Base-by-base conservation (phyloP, 2,797 vertebrate genomes). In the Lates japonicus region DNA sequence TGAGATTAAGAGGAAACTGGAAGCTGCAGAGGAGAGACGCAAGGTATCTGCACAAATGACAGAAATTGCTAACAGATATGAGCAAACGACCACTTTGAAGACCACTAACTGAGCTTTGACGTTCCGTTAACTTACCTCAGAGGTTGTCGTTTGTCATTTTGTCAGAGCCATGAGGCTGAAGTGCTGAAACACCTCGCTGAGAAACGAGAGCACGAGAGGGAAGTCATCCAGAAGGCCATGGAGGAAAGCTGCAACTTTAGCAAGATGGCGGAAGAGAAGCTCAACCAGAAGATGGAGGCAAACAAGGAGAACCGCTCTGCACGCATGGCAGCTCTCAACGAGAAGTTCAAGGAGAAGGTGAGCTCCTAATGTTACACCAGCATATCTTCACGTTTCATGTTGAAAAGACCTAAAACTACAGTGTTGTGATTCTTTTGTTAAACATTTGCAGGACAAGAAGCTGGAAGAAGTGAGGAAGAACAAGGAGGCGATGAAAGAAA, bases 301-400 rank as follows among this genome's bases (percentile, higher is more conserved):
- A 98, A 96, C 93, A 97, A 99, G 92, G 98, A 99, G 89, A 99
- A 99, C 83, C 96, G 96, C 17, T 95, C 94, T 57, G 98, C 97
- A 37, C 96, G 96, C 74, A 96, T 98, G 95, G 97, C 97, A 6
- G 98, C 97, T 31, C 96, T 97, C 75, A 96, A 95, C 82, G 97
- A 99, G 85, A 97, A 97, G 78, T 97, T 98, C 93, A 95, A 97
- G 93, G 97, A 99, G 93, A 97, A 97, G 96, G 97, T 98, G 76
- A 79, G 52, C 13, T 64, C n/a, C 22, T 62, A 1, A 14, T 29
- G 4, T 8, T 55, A 17, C 1, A 19, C 22, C 2, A 4, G 22
- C n/a, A 1, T 17, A 6, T n/a, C 2, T 35, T 65, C 5, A 14
- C 52, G 0, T 67, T 41, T 46, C 25, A 22, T 17, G 19, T 33